A percentile compares a stretch with the other conserved stretches of the same genome.
phyloP scores from a whole-genome alignment of 2,113 vertebrate genomes.

The Microtus richardsoni region DNA sequence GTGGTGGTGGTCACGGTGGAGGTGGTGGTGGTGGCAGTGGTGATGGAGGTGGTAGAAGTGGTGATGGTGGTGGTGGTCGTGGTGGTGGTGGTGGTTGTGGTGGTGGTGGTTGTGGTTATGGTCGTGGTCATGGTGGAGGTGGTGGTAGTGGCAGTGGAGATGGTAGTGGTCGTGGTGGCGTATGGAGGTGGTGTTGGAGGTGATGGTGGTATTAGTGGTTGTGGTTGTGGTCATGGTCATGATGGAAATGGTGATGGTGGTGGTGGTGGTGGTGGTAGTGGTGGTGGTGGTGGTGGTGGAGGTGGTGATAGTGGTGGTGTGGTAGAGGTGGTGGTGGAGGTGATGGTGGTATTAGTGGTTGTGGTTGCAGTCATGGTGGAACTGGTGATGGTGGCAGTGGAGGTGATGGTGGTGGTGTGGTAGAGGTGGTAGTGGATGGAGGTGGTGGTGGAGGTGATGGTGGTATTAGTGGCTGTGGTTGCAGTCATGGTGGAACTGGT shows the following conservation, averaged over 20 bases:
- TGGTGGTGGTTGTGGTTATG: neutral
- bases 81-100: neutral
- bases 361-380: too few relatives aligned
- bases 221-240: neutral
- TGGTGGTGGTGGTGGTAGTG: too few relatives aligned
- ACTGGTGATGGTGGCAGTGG: too few relatives aligned
- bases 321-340: too few relatives aligned
- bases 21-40: too few relatives aligned
- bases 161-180: too few relatives aligned
- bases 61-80: rapidly evolving
- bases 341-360: neutral
- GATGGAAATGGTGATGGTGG: too few relatives aligned
- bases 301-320: neutral
- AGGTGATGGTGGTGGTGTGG: too few relatives aligned
- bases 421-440: neutral
- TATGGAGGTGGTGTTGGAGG: too few relatives aligned
- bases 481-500: too few relatives aligned
- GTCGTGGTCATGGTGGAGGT: too few relatives aligned
- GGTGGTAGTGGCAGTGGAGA: too few relatives aligned
- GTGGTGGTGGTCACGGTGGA: rapidly evolving
- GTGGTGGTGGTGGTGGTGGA: neutral
- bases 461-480: neutral
- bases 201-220: neutral
- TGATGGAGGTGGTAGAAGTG: neutral
- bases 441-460: neutral